Evolutionary conservation across 2,888 invertebrate genomes (phyloP).

Genomic region (Caradrina clavipalpis): DNA sequence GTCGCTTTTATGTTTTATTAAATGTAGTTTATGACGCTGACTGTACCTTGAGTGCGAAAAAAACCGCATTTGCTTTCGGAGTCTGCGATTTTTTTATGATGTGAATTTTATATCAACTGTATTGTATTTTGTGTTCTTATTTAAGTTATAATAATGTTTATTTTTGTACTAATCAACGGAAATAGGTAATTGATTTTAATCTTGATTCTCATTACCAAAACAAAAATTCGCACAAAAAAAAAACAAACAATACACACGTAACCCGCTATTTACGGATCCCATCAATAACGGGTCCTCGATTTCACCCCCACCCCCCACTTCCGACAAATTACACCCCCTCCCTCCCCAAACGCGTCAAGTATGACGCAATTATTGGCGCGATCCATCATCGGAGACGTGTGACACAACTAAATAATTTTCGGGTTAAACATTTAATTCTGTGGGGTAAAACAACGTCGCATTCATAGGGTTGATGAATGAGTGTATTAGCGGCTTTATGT

Average conservation of each 20-base stretch:
- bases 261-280: slow-evolving; percentile 67
- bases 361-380: slow-evolving; percentile 87
- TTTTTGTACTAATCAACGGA: neutral
- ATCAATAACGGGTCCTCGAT: slow-evolving; percentile 79
- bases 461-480: slow-evolving; percentile 61
- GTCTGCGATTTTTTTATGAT: neutral
- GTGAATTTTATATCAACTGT: neutral
- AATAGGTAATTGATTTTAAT: neutral
- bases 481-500: slow-evolving; percentile 40
- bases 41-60: slow-evolving; percentile 25
- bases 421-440: slow-evolving; percentile 69
- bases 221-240: slow-evolving; percentile 35
- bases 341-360: slow-evolving; percentile 71
- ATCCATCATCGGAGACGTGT: slow-evolving; percentile 87
- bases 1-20: slow-evolving; percentile 52
- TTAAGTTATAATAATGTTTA: neutral
- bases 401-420: slow-evolving; percentile 90
- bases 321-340: slow-evolving; percentile 78
- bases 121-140: neutral
- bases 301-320: slow-evolving; percentile 66
- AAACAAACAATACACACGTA: slow-evolving; percentile 68
- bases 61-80: slow-evolving; percentile 25
- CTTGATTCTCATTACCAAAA: neutral
- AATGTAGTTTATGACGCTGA: slow-evolving; percentile 47
- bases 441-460: slow-evolving; percentile 66